Evolutionary conservation across 2,888 invertebrate species (phyloP).

Genomic region (Lycia hirtaria): DNA sequence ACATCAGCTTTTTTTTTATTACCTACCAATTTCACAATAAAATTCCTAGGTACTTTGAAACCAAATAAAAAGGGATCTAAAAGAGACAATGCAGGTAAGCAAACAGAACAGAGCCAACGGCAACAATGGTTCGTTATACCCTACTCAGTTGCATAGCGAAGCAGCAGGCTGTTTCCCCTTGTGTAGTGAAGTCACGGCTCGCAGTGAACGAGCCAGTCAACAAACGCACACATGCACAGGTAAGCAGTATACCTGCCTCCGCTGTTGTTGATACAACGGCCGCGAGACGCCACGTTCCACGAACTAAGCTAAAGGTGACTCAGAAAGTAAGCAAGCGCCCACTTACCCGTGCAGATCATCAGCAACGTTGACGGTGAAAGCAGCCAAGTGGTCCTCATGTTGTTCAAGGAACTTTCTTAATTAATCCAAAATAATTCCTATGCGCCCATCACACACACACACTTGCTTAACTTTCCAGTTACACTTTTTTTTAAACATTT

Average conservation of each 20-base stretch:
- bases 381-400: slow-evolving; percentile 75
- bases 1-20: no score
- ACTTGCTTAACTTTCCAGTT: slow-evolving; percentile 42
- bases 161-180: slow-evolving; percentile 26
- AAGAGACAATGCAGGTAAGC: slow-evolving; percentile 19
- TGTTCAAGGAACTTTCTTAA: slow-evolving; percentile 71
- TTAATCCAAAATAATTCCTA: slow-evolving; percentile 64
- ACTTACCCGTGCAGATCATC: slow-evolving; percentile 82
- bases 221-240: slow-evolving; percentile 51
- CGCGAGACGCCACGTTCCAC: slow-evolving; percentile 50
- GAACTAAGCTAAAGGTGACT: slow-evolving; percentile 65
- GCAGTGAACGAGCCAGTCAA: slow-evolving; percentile 42
- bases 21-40: no score
- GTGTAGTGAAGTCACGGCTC: slow-evolving; percentile 21
- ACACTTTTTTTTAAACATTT: slow-evolving; percentile 34
- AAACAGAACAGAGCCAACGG: slow-evolving; percentile 18
- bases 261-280: slow-evolving; percentile 56
- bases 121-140: slow-evolving; percentile 32
- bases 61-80: neutral
- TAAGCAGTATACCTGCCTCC: slow-evolving; percentile 38
- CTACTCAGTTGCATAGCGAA: slow-evolving; percentile 24
- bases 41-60: neutral
- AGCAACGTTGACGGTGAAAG: slow-evolving; percentile 79
- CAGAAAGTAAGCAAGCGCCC: slow-evolving; percentile 72
- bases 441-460: slow-evolving; percentile 63